These are phyloP conservation scores for Trachymyrmex cornetzi DNA, from an alignment of 1,140 invertebrate species.

Conservation along the genomic window DNA sequence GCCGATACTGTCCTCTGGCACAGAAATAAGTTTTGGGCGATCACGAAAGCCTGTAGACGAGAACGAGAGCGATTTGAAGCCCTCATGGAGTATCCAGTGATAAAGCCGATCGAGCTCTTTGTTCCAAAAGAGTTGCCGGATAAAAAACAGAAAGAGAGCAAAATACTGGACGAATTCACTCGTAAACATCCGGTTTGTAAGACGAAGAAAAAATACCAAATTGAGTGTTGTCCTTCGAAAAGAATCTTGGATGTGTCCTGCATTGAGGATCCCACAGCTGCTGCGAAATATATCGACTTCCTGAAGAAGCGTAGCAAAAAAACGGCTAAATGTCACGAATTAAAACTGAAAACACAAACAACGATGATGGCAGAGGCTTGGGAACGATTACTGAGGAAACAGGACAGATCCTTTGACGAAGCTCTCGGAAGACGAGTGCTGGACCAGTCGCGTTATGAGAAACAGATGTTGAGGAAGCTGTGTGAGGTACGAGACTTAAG, in stretches of 20 bases:
- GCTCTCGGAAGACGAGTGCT: conserved; percentile 87
- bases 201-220: background rate
- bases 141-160: background rate
- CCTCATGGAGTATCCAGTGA: background rate
- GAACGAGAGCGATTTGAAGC: conserved; percentile 80
- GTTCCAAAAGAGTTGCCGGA: background rate
- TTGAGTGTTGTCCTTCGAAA: conserved; percentile 32
- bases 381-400: conserved; percentile 82
- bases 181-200: background rate
- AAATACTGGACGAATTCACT: conserved; percentile 43
- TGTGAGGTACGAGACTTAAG: conserved; percentile 88
- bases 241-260: background rate
- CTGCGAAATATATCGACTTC: conserved; percentile 75
- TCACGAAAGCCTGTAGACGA: conserved; percentile 80
- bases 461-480: conserved; percentile 88
- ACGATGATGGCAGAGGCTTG: conserved; percentile 80
- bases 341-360: conserved; percentile 79
- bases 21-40: conserved; percentile 84
- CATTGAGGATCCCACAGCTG: conserved; percentile 55
- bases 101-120: background rate
- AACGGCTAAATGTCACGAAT: conserved; percentile 60
- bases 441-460: conserved; percentile 89
- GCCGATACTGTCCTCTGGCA: conserved; percentile 87
- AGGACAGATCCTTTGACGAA: conserved; percentile 86
- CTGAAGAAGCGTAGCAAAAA: conserved; percentile 77